A percentile compares a stretch with the other conserved stretches of the same genome.
Conservation (phyloP, 1,140 invertebrate genomes). For the Drosophila pandora region DNA sequence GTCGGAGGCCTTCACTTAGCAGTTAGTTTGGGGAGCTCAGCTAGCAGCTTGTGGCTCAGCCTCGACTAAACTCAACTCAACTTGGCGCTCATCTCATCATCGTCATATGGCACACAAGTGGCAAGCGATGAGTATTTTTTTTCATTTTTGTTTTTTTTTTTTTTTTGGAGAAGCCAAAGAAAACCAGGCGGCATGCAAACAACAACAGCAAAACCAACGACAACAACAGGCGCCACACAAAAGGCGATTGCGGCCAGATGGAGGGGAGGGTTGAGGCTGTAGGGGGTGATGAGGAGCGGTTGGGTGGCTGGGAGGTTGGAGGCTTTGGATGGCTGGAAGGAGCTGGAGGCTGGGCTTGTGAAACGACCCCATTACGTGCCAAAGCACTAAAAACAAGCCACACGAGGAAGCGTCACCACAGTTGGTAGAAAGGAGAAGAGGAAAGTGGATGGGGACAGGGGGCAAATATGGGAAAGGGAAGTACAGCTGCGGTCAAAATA, state of each 20-base stretch:
- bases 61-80: conserved; percentile 40
- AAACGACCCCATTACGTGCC: conserved; percentile 77
- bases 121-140: conserved; percentile 40
- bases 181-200: conserved; percentile 49
- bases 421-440: conserved; percentile 2
- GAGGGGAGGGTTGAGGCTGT: not conserved
- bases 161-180: conserved; percentile 45
- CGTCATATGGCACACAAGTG: conserved; percentile 65
- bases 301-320: conserved; percentile 1
- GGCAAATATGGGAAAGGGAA: not conserved
- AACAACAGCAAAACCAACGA: conserved; percentile 19
- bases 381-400: conserved; percentile 77
- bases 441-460: not conserved
- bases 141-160: not conserved
- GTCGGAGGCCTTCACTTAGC: conserved; percentile 27
- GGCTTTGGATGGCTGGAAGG: conserved; percentile 6
- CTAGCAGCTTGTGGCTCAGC: conserved; percentile 29
- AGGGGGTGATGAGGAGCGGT: not conserved
- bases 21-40: conserved; percentile 39
- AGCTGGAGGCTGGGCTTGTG: conserved; percentile 30
- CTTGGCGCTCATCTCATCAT: conserved; percentile 54
- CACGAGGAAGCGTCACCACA: conserved; percentile 61
- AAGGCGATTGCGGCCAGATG: conserved; percentile 54
- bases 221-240: conserved; percentile 54
- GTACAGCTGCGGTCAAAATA: conserved; percentile 6